Base-by-base conservation (phyloP, 2,888 invertebrate genomes). In the Aelia acuminata region DNA sequence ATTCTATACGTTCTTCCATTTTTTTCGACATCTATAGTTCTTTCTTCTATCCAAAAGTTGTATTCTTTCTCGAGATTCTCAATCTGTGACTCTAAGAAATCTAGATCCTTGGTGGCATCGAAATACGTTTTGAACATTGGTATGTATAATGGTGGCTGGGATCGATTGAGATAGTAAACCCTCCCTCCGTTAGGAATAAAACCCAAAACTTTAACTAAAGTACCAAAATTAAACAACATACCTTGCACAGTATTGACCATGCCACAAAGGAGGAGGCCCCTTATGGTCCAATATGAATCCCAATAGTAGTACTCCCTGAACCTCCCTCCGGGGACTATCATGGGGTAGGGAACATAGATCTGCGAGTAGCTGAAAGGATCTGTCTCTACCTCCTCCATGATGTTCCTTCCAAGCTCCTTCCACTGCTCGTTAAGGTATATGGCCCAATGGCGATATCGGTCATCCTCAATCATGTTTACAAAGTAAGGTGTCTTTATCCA, bases 211-310 rank as follows among this genome's bases (percentile, higher is more conserved):
- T 96, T 94, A 0, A 98, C 95, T 90, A 98, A 95, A 84, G 95
- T 94, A 86, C 97, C 91, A 91, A 98, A 97, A 92, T 98, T 98
- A 91, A 95, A 93, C 89, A 98, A 94, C 96, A 98, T 98, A 43
- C 93, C 93, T 91, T 93, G 94, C 0, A 95, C 97, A 0, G 98
- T 98, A 1, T 92, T 91, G 88, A 93, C 92, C 98, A 98, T 98
- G 92, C 96, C 97, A 0, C 96, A 97, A 43, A 96, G 93, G 20
- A 98, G 93, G 0, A 98, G 94, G 2, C 98, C 98, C 91, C 96
- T 95, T 90, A 98, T 94, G 89, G 97, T 97, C 98, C 98, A 98
- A 92, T 97, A 98, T 0, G 97, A 97, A 92, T 98, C 98, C 98
- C 98, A 98, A 92, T 98, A 98, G 92, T 98, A 98, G 92, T 96